A percentile compares a stretch with the other conserved stretches of the same genome.
Evolutionary conservation across 2,888 invertebrate species (phyloP).

Genomic region (Netelia inedita): DNA sequence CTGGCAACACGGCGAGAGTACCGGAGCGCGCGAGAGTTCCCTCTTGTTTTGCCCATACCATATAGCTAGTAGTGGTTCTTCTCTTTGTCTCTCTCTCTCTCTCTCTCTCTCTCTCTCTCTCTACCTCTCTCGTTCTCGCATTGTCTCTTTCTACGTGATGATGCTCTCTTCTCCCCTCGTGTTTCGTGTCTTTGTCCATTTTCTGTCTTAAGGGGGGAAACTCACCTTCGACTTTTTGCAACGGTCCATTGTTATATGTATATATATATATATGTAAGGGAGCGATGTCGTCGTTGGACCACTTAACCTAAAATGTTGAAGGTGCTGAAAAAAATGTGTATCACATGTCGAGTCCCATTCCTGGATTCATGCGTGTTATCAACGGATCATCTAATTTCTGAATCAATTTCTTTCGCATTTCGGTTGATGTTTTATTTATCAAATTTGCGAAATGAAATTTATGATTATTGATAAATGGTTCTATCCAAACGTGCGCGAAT

Average conservation of each 20-base stretch:
- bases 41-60: constrained; percentile 36
- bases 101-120: too few species aligned
- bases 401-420: too few species aligned
- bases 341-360: too few species aligned
- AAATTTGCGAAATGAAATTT: too few species aligned
- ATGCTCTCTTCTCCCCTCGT: constrained; percentile 27
- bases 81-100: constrained; percentile 1
- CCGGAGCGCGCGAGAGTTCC: constrained; percentile 35
- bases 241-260: constrained; percentile 36
- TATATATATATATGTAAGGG: not conserved
- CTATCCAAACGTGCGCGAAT: too few species aligned
- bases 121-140: too few species aligned
- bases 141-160: constrained; percentile 20
- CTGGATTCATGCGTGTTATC: too few species aligned
- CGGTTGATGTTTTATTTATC: too few species aligned
- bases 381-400: too few species aligned
- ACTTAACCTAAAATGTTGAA: not conserved
- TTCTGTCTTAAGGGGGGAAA: constrained; percentile 25
- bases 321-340: too few species aligned
- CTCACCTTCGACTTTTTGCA: constrained; percentile 6
- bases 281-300: not conserved
- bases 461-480: too few species aligned
- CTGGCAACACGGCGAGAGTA: constrained; percentile 13
- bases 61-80: not conserved
- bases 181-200: constrained; percentile 3